Evolutionary conservation across 2,113 vertebrate genomes (phyloP).

Genomic region (Trinectes maculatus): DNA sequence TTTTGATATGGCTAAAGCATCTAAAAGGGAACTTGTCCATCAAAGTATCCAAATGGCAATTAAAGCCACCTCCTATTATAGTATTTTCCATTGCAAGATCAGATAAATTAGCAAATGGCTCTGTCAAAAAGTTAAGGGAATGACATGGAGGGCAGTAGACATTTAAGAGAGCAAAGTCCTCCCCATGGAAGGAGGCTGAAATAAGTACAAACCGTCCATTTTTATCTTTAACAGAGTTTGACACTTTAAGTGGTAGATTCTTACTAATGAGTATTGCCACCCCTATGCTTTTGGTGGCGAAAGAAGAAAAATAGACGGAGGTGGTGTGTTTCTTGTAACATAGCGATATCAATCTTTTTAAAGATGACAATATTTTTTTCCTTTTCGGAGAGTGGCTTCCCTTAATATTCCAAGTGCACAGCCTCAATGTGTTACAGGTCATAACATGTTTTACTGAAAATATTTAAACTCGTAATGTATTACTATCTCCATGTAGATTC

Average conservation of each 20-base stretch:
- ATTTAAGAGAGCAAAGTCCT: neutral
- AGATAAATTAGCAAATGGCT: neutral
- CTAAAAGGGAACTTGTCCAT: neutral
- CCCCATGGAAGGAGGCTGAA: neutral
- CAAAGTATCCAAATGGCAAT: constrained; percentile 1
- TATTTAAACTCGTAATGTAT: neutral
- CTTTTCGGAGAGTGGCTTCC: neutral
- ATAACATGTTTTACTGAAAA: neutral
- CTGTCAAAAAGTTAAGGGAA: neutral
- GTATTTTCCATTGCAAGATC: constrained; percentile 1
- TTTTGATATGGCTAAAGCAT: neutral
- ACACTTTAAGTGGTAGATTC: constrained; percentile 1
- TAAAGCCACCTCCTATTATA: constrained; percentile 7
- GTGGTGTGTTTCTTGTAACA: neutral
- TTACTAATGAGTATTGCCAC: constrained; percentile 7
- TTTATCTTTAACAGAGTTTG: constrained; percentile 1
- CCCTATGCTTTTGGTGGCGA: constrained; percentile 12
- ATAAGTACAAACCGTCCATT: constrained; percentile 9
- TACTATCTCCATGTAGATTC: neutral
- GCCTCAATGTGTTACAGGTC: constrained; percentile 5
- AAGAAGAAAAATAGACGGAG: constrained; percentile 14
- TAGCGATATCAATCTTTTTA: too few species aligned
- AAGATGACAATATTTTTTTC: neutral
- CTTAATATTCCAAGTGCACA: neutral
- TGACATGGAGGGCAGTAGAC: neutral